Evolutionary conservation across 2,888 invertebrate genomes (phyloP), one percentile per base, ranked within the genome.

Genomic region (Chironomus tentans): DNA sequence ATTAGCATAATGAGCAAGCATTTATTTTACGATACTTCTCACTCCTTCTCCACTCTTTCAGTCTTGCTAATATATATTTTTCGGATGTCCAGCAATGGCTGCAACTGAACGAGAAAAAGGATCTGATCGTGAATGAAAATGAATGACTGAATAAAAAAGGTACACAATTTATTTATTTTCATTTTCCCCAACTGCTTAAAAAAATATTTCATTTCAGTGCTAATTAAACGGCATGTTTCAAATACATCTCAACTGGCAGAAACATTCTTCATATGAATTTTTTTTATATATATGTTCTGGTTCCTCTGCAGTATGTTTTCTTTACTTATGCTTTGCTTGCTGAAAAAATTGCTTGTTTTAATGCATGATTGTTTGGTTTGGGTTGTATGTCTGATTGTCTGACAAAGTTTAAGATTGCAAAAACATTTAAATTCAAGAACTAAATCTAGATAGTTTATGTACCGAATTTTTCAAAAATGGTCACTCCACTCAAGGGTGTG

Each of bases 221-320:
- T 74, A 74, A 74, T 74, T 74, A 74, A 74, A 74, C 68, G 74
- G 18, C 65, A 65, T 74, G 72, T 61, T 38, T 62, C 50, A 72
- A 72, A 74, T 68, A 28, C 68, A 74, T 68, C 68, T 38, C 56
- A 56, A 38, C 38, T 38, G 38, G 38, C 38, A 38, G 38, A 38
- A 38, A 38, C 38, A 38, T 38, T 38, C 38, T 38, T 38, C 38
- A 38, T 10, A 38, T 38, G 38, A 38, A 50, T 38, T 28, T 28
- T 28, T 4, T 5, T 7, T 10, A 38, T 10, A 38, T 38, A 38
- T 10, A 38, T 38, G 2, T 38, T 38, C 38, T 38, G 38, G 38
- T 38, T 38, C 38, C 10, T 38, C 10, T 38, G 38, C 10, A 10
- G 38, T 10, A 38, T 38, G 38, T 38, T 38, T 38, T 38, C 38